Conservation (phyloP, 2,888 invertebrate genomes). For the Callimorpha dominula region DNA sequence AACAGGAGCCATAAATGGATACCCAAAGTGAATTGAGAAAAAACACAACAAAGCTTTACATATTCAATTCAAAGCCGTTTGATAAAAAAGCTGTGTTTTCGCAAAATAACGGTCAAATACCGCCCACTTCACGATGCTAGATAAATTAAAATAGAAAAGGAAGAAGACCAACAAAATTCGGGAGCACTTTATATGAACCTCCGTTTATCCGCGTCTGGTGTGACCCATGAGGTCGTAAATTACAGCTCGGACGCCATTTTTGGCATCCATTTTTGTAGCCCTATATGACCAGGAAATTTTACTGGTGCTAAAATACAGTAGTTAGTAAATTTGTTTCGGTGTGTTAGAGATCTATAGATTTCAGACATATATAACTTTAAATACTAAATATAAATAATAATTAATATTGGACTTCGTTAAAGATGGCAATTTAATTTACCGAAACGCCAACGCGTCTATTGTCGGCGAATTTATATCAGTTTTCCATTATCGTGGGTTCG, state of each 20-base stretch:
- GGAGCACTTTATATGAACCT: slow-evolving; percentile 66
- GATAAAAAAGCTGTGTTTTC: slow-evolving; percentile 43
- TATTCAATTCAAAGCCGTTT: slow-evolving; percentile 44
- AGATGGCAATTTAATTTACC: too few relatives aligned
- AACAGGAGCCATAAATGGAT: neutral
- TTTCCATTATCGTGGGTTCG: too few relatives aligned
- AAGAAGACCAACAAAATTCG: slow-evolving; percentile 56
- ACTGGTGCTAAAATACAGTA: slow-evolving; percentile 54
- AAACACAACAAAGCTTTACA: slow-evolving; percentile 16
- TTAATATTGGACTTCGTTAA: too few relatives aligned
- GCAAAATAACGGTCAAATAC: slow-evolving; percentile 47
- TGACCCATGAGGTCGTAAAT: slow-evolving; percentile 62
- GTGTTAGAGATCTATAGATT: slow-evolving; percentile 7
- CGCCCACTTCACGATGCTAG: slow-evolving; percentile 61
- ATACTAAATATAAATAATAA: too few relatives aligned
- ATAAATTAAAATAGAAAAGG: slow-evolving; percentile 70
- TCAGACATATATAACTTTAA: neutral
- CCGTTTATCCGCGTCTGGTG: slow-evolving; percentile 62
- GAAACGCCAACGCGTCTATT: neutral
- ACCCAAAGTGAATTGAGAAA: slow-evolving; percentile 9
- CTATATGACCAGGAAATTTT: slow-evolving; percentile 53
- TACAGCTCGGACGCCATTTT: slow-evolving; percentile 59
- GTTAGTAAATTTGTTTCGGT: slow-evolving; percentile 36
- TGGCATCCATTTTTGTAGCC: slow-evolving; percentile 60
- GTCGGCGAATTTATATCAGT: neutral